phyloP scores from a whole-genome alignment of 2,797 vertebrate genomes.

The Acrossocheilus fasciatus region DNA sequence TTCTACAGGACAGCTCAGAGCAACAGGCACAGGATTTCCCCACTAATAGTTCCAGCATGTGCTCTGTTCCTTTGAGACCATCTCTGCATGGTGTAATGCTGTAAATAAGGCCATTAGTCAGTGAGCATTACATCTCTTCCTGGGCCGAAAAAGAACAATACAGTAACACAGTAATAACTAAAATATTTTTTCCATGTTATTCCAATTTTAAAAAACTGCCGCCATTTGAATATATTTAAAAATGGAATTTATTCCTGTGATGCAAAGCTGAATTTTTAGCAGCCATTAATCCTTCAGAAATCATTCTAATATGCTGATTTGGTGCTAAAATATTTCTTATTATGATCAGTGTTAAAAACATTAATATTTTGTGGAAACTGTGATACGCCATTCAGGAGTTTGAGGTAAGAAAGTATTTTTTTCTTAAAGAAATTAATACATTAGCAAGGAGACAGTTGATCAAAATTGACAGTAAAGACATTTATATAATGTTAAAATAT shows the following conservation, averaged over 20 bases:
- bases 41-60: constrained; percentile 48
- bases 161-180: neutral
- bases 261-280: neutral
- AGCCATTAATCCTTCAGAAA: neutral
- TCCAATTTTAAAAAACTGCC: neutral
- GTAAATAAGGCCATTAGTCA: constrained; percentile 39
- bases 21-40: constrained; percentile 29
- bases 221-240: neutral
- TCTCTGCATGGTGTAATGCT: constrained; percentile 32
- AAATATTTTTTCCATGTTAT: neutral
- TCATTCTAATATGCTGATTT: neutral
- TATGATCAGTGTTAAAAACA: neutral
- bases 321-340: neutral
- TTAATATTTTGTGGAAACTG: neutral
- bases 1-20: constrained; percentile 16
- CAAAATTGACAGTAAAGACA: neutral
- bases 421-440: neutral
- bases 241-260: neutral
- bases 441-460: neutral
- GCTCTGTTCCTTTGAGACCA: constrained; percentile 32
- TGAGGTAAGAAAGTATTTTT: neutral
- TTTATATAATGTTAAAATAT: neutral
- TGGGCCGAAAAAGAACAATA: neutral
- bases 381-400: neutral
- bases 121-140: constrained; percentile 26